Percentiles rank a stretch among this genome's conserved stretches.
These are phyloP conservation scores for Phymatocera aterrima DNA, from an alignment of 2,888 invertebrate genomes.

Conservation along the genomic window DNA sequence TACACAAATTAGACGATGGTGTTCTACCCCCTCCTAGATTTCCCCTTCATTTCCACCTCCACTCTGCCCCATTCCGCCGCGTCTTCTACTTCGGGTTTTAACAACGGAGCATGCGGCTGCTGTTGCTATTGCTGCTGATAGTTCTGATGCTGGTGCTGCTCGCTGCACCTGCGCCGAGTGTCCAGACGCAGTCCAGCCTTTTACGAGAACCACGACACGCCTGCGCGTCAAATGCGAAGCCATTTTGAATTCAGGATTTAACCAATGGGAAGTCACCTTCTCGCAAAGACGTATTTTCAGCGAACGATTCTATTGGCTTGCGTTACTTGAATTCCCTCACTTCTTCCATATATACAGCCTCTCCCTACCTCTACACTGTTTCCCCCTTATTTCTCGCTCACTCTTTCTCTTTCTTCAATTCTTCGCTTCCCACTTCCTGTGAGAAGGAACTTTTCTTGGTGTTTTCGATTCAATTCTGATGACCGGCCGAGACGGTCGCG, in stretches of 20 bases:
- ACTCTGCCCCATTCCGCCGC: background rate
- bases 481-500: slow-evolving; percentile 29
- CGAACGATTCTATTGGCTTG: slow-evolving; percentile 11
- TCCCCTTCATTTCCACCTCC: background rate
- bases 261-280: slow-evolving; percentile 18
- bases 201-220: background rate
- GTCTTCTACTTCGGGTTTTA: background rate
- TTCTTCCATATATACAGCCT: slow-evolving; percentile 5
- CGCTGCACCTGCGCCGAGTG: slow-evolving; percentile 33
- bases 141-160: background rate
- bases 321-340: slow-evolving; percentile 5
- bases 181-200: background rate
- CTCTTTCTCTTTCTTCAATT: background rate
- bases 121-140: background rate
- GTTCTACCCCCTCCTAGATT: slow-evolving; percentile 14
- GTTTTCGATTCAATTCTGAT: slow-evolving; percentile 43
- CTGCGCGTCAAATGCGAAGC: slow-evolving; percentile 24
- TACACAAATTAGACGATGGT: background rate
- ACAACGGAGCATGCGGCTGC: background rate
- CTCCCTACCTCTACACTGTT: background rate
- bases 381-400: background rate
- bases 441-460: slow-evolving; percentile 14
- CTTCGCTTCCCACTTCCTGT: slow-evolving; percentile 32
- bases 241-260: slow-evolving; percentile 29
- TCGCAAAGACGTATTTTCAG: slow-evolving; percentile 33